phyloP scores from a whole-genome alignment of 2,888 invertebrate species.

The Rosalia funebris region DNA sequence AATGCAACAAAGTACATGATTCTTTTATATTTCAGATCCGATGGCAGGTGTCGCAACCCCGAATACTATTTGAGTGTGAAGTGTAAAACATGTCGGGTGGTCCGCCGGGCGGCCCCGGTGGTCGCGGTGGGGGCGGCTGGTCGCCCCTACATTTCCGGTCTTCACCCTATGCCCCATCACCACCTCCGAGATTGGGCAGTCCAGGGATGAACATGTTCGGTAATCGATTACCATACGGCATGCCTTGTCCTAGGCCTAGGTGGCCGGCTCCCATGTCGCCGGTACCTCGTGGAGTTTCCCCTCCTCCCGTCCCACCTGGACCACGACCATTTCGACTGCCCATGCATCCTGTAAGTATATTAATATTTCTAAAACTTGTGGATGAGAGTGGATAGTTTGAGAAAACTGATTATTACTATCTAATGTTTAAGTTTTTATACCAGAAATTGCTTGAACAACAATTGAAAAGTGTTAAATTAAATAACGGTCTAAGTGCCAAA shows the following conservation, averaged over 20 bases:
- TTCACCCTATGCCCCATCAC: conserved; percentile 80
- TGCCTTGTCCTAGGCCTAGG: conserved; percentile 75
- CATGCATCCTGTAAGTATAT: conserved; percentile 61
- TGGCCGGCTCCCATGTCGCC: conserved; percentile 71
- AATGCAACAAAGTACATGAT: too few species aligned
- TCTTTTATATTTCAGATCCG: conserved; percentile 44
- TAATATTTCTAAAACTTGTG: conserved; percentile 10
- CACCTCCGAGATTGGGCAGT: conserved; percentile 73
- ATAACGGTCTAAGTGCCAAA: too few species aligned
- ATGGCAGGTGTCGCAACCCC: conserved; percentile 43
- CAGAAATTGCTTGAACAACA: too few species aligned
- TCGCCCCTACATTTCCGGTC: conserved; percentile 76
- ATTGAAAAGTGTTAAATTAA: too few species aligned
- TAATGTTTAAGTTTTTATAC: too few species aligned
- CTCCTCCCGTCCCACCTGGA: conserved; percentile 65
- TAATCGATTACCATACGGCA: conserved; percentile 65
- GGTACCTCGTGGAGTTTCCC: conserved; percentile 60
- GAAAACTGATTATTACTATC: too few species aligned
- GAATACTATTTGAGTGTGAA: conserved; percentile 25
- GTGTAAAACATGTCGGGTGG: conserved; percentile 58
- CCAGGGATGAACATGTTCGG: conserved; percentile 63
- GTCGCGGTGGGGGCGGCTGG: conserved; percentile 64
- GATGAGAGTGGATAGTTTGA: too few species aligned
- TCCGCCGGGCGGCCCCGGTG: conserved; percentile 59
- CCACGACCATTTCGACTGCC: conserved; percentile 62